phyloP scores from a whole-genome alignment of 2,888 invertebrate species.

The Torymus aiolomorphi region DNA sequence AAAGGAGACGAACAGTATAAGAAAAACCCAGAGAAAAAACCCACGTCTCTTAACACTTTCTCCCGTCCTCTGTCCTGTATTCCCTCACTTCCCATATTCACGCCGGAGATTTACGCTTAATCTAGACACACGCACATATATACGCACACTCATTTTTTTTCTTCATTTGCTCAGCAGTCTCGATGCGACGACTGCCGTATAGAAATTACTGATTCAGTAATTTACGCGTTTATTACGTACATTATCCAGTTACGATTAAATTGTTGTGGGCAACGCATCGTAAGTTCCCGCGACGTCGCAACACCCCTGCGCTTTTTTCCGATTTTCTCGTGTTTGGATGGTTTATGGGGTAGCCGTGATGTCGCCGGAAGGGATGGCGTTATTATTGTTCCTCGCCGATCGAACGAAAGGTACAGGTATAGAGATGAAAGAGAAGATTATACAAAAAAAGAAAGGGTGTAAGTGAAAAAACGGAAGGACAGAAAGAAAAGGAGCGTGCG shows the following conservation, averaged over 20 bases:
- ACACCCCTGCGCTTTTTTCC: not conserved
- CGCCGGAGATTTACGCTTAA: not conserved
- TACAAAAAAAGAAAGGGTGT: not conserved
- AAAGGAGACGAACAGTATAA: constrained; percentile 25
- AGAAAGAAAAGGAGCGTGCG: constrained; percentile 29
- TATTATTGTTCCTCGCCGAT: constrained; percentile 28
- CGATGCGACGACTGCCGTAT: not conserved
- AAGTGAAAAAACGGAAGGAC: not conserved
- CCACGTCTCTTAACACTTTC: constrained; percentile 7
- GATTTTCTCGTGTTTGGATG: no score
- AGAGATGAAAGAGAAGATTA: constrained; percentile 6
- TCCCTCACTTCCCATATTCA: not conserved
- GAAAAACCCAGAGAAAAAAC: constrained; percentile 14
- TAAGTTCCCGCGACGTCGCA: constrained; percentile 1
- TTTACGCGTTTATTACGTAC: constrained; percentile 30
- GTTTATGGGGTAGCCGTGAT: not conserved
- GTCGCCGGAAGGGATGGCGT: not conserved
- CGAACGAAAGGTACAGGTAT: constrained; percentile 12
- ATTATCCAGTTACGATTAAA: constrained; percentile 32
- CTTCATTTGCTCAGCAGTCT: no score
- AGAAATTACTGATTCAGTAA: constrained; percentile 48
- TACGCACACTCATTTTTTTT: no score
- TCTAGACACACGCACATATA: not conserved
- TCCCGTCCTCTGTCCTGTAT: not conserved
- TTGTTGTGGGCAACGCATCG: not conserved